Evolutionary conservation across 2,888 invertebrate genomes (phyloP).

Genomic region (Coremacera marginata): DNA sequence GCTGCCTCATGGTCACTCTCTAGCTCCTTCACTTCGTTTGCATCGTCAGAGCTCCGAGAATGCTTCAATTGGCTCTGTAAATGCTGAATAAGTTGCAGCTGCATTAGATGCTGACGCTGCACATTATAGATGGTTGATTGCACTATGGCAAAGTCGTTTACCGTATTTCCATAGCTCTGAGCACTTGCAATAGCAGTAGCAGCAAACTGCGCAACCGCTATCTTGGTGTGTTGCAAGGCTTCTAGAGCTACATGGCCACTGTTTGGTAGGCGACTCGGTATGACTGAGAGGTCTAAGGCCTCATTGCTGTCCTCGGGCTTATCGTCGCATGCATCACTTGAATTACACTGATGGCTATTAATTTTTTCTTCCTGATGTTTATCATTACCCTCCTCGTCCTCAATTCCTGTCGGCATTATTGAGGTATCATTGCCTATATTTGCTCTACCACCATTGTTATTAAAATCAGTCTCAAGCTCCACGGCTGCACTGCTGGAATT

Average conservation of each 20-base stretch:
- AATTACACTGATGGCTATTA: background rate
- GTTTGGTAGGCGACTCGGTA: constrained; percentile 56
- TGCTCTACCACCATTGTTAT: constrained; percentile 59
- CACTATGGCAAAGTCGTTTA: constrained; percentile 87
- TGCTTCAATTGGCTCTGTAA: constrained; percentile 85
- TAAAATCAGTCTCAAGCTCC: constrained; percentile 62
- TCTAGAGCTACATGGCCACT: constrained; percentile 88
- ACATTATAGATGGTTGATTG: constrained; percentile 93
- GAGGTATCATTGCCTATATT: background rate
- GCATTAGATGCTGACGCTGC: constrained; percentile 96
- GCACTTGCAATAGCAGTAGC: constrained; percentile 87
- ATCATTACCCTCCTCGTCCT: constrained; percentile 24
- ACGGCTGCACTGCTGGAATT: constrained; percentile 39
- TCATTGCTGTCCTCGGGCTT: constrained; percentile 58
- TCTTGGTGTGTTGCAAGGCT: constrained; percentile 90
- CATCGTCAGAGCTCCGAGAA: constrained; percentile 43
- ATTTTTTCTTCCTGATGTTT: background rate
- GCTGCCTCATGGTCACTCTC: constrained; percentile 32
- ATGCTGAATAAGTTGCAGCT: constrained; percentile 93
- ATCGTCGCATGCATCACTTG: constrained; percentile 19
- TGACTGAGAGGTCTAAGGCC: constrained; percentile 65
- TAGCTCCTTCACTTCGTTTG: constrained; percentile 43
- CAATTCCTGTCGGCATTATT: constrained; percentile 27
- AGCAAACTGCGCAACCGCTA: constrained; percentile 87
- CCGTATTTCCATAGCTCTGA: constrained; percentile 81